Base-by-base conservation (phyloP, 2,888 invertebrate species). In the Euclidia mi region DNA sequence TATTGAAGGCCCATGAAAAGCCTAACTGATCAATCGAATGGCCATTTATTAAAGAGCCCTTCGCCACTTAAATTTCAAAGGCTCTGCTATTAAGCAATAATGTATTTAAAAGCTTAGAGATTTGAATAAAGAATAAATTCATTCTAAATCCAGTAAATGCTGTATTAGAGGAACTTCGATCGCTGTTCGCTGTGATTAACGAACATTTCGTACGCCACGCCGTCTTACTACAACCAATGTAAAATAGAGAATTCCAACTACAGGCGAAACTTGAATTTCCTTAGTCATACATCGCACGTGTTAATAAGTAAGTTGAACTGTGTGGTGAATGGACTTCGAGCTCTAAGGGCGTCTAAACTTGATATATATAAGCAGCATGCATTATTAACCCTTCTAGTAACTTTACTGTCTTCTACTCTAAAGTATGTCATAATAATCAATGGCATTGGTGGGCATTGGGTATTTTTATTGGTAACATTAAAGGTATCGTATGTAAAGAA, bases 91-190 rank as follows among this genome's bases (percentile, higher is more conserved):
- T 60, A 56, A 12, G 53, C 57, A 70, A 61, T 74, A 66, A 61
- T 62, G 59, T 53, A 45, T 57, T 74, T 67, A 74, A 71, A 48
- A 65, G 75, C 71, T 72, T 62, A 65, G 51, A 56, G 44, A 72
- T 72, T 72, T 72, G 57, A 72, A 72, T 72, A 71, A 71, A 75
- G 67, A 62, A 75, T 72, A 75, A 72, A 74, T 72, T 65, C 45
- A 47, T 55, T 49, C 65, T 47, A 65, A 68, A 60, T 62, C 67
- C 68, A 53, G 56, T 57, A 43, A 38, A 59, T 67, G 56, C 71
- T 61, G 64, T 67, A 72, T 71, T 71, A 67, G 62, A 57, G 68
- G 65, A 68, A 75, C 59, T 72, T 71, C 75, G 68, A 75, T 68
- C 55, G 68, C 60, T 65, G 61, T 70, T 65, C 63, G 49, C 48